Evolutionary conservation across 1,140 invertebrate genomes (phyloP).

Genomic region (Saccostrea echinata): DNA sequence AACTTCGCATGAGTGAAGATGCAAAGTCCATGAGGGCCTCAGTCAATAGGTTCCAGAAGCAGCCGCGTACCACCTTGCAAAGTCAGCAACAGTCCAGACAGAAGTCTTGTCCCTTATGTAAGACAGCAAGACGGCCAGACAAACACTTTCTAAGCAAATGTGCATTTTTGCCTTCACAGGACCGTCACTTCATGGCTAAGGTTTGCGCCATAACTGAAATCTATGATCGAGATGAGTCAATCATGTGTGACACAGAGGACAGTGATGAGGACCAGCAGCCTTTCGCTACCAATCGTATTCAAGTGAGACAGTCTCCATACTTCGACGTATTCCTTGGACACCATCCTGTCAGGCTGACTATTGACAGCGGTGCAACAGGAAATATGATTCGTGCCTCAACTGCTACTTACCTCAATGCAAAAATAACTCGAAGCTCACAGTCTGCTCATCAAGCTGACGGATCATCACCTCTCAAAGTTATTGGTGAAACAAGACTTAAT

Average conservation of each 20-base stretch:
- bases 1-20: too few relatives aligned
- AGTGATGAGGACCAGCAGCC: slow-evolving; percentile 4
- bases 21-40: slow-evolving; percentile 30
- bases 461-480: slow-evolving; percentile 39
- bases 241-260: not conserved
- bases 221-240: not conserved
- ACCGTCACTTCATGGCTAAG: slow-evolving; percentile 36
- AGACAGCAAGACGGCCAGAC: too few relatives aligned
- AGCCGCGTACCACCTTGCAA: not conserved
- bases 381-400: slow-evolving; percentile 37
- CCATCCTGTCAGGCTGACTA: slow-evolving; percentile 1
- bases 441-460: slow-evolving; percentile 57
- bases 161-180: too few relatives aligned
- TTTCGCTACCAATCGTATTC: not conserved
- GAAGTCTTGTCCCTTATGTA: too few relatives aligned
- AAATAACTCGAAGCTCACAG: slow-evolving; percentile 41
- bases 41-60: not conserved
- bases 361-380: slow-evolving; percentile 46
- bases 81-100: too few relatives aligned
- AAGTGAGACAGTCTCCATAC: slow-evolving; percentile 32
- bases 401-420: not conserved
- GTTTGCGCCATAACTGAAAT: not conserved
- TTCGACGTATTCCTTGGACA: slow-evolving; percentile 26
- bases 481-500: slow-evolving; percentile 40
- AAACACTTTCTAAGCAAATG: too few relatives aligned